Evolutionary conservation across 2,888 invertebrate genomes (phyloP).

Genomic region (Tenthredo distinguenda): DNA sequence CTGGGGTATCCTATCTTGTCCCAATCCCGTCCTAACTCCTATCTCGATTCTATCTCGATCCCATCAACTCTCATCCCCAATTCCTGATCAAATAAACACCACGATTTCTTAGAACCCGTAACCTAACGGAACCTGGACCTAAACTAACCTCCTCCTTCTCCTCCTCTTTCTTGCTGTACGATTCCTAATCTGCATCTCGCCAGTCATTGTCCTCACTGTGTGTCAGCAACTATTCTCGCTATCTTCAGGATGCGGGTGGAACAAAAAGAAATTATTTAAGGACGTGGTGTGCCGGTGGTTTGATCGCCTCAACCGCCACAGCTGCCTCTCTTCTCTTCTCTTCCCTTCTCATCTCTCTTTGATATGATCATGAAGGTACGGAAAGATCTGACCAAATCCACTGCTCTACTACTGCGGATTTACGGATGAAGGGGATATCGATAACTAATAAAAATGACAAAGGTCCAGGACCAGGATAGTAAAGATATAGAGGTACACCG

Average conservation of each 20-base stretch:
- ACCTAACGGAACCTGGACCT: conserved; percentile 1
- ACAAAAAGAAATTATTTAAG: not conserved
- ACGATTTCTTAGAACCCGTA: conserved; percentile 7
- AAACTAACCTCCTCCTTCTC: not conserved
- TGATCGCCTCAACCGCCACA: not conserved
- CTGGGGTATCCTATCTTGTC: conserved; percentile 35
- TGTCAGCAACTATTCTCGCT: not conserved
- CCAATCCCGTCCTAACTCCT: conserved; percentile 45
- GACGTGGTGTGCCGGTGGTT: not conserved
- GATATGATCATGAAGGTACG: not conserved
- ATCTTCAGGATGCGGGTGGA: not conserved
- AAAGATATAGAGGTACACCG: conserved; percentile 20
- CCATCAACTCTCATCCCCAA: conserved; percentile 41
- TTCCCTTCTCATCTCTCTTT: not conserved
- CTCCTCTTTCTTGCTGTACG: not conserved
- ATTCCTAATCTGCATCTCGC: conserved; percentile 10
- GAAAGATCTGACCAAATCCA: not conserved
- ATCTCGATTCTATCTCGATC: conserved; percentile 40
- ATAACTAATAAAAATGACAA: conserved; percentile 45
- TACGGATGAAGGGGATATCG: conserved; percentile 7
- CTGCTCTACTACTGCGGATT: not conserved
- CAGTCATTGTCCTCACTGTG: not conserved
- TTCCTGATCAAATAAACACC: conserved; percentile 51
- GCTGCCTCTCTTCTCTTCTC: not conserved
- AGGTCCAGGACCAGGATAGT: conserved; percentile 12